Evolutionary conservation across 2,888 invertebrate genomes (phyloP), one percentile per base, ranked within the genome.

Genomic region (Amphipoea lucens): DNA sequence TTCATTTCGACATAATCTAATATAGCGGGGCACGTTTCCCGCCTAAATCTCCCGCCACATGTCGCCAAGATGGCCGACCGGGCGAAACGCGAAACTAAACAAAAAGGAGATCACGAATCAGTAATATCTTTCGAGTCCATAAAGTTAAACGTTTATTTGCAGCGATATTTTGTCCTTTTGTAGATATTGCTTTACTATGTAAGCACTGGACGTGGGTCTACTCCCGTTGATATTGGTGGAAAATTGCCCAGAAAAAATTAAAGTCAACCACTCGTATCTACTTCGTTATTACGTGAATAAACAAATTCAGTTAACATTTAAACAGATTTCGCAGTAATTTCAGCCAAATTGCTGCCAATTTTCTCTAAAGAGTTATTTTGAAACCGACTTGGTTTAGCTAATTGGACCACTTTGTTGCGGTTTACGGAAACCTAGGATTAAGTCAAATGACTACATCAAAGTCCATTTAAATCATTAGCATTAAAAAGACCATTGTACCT

Each of bases 91-190:
- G 94, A 95, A 96, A 94, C 96, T 94, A 95, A 96, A 97, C 95
- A 96, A 96, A 96, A 96, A 97, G 96, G 95, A 96, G 95, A 96
- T 96, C 97, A 97, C 96, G 96, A 95, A 96, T 96, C 95, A 95
- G 96, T 96, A 96, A 96, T 97, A 97, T 97, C 97, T 97, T 97
- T 97, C 96, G 93, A 96, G 96, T 96, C 96, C 96, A 96, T 97
- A 96, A 97, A 96, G 94, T 96, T 96, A 96, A 96, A 97, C 95
- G 96, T 96, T 97, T 97, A 97, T 97, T 96, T 96, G 96, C 95
- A 96, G 95, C 94, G 95, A 96, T 96, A 96, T 96, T 95, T 96
- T 96, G 96, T 96, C 96, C 96, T 96, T 96, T 95, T 96, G 95
- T 92, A 92, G 95, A 96, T 96, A 97, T 97, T 96, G 96, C 93